Conservation (phyloP, 1,140 invertebrate species). For the Aethina tumida region DNA sequence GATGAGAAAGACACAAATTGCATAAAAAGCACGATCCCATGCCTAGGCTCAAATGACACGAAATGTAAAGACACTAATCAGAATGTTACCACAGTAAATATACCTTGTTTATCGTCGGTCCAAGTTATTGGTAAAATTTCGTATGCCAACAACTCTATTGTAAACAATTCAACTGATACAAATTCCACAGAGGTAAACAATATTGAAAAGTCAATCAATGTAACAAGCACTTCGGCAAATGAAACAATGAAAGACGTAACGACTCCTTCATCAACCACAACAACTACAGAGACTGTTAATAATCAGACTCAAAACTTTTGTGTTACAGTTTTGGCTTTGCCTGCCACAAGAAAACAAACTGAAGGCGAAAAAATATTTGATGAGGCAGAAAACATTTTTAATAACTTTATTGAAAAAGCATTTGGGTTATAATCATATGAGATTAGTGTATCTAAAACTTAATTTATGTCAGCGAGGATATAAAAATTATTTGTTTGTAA, state of each 20-base stretch:
- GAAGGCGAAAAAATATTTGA: conserved; percentile 15
- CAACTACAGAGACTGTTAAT: conserved; percentile 1
- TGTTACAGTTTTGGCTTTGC: conserved; percentile 16
- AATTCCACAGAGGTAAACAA: neutral
- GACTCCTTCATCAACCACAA: neutral
- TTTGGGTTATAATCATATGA: neutral
- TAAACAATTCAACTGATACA: neutral
- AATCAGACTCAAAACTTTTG: conserved; percentile 11
- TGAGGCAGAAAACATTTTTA: conserved; percentile 6
- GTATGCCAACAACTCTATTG: conserved; percentile 10
- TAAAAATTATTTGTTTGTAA: no score
- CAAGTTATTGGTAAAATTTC: conserved; percentile 8
- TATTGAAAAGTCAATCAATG: no score
- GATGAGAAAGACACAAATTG: conserved; percentile 10
- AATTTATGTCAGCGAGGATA: neutral
- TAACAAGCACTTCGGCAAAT: no score
- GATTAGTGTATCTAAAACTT: neutral
- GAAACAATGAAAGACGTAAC: neutral
- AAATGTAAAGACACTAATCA: conserved; percentile 11
- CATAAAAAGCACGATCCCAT: conserved; percentile 10
- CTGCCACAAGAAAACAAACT: conserved; percentile 7
- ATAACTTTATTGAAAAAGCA: conserved; percentile 12
- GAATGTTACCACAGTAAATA: conserved; percentile 11
- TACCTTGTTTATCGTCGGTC: conserved; percentile 14
- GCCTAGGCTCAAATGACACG: conserved; percentile 9